Base-by-base conservation (phyloP, 2,797 vertebrate genomes). In the Eleutherodactylus coqui region DNA sequence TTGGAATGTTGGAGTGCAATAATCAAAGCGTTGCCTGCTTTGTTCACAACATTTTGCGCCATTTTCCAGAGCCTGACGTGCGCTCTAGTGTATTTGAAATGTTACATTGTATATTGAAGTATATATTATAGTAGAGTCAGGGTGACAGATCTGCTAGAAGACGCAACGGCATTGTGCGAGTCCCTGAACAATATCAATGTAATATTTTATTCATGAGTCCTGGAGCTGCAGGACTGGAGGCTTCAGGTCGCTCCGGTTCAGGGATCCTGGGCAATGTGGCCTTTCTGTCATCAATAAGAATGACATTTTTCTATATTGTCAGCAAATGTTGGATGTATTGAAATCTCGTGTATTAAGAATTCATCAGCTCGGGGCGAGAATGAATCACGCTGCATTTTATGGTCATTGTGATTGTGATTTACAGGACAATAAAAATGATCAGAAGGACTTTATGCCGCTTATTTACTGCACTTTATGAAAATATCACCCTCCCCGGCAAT, bases 281-380 rank as follows among this genome's bases (percentile, higher is more conserved):
- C 76, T 78, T 78, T 60, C 76, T 29, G 53, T 41, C 36, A 53
- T 76, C 75, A 41, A 41, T 78, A 58, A 78, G 36, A 49, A 51
- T 19, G 19, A 8, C 75, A 76, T 41, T 78, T 60, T 58, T 78
- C 17, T 41, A 41, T 60, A 78, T 34, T 78, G 76, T 78, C 76
- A 78, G 76, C 76, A 60, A n/a, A 36, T 43, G 51, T 27, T 58
- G 51, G 34, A 60, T 41, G 36, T 43, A 60, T 78, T 60, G 55
- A 79, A 79, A 58, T 79, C 76, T n/a, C 1, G 9, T 27, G 34
- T 60, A 78, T 60, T 41, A 78, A 58, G 76, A n/a, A 78, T 73
- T 78, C 76, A 78, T 55, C 34, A 14, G 53, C 76, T 78, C 13
- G 7, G 13, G 76, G 76, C 29, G 32, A 41, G 76, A 78, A 76